Evolutionary conservation across 2,888 invertebrate species (phyloP).

Genomic region (Busseola fusca): DNA sequence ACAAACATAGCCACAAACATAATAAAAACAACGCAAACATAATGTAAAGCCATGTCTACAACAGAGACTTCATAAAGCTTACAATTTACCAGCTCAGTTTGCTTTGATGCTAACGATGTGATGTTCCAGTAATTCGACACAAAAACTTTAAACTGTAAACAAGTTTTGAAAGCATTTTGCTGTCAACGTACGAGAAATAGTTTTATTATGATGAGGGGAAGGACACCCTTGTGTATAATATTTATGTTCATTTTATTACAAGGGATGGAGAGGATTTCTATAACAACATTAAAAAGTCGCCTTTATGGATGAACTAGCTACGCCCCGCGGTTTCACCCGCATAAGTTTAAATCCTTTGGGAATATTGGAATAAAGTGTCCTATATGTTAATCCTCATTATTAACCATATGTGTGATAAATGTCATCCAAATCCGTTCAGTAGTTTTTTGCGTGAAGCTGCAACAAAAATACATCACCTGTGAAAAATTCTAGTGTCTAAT

Average conservation of each 20-base stretch:
- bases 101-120: neutral
- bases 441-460: no score
- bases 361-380: no score
- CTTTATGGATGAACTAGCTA: neutral
- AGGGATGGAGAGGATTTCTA: neutral
- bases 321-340: neutral
- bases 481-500: no score
- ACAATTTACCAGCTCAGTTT: neutral
- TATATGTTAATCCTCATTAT: no score
- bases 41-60: neutral
- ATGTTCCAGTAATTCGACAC: slow-evolving; percentile 23
- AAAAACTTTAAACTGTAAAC: slow-evolving; percentile 8
- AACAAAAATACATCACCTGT: no score
- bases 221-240: neutral
- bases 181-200: slow-evolving; percentile 29
- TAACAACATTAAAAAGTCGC: slow-evolving; percentile 9
- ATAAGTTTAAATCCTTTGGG: no score
- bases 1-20: neutral
- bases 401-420: neutral
- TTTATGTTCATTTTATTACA: slow-evolving; percentile 7
- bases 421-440: no score
- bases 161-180: slow-evolving; percentile 40
- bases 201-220: slow-evolving; percentile 24
- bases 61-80: slow-evolving; percentile 16
- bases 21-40: neutral